phyloP scores from a whole-genome alignment of 1,140 invertebrate genomes.

The Rhizoglyphus robini region DNA sequence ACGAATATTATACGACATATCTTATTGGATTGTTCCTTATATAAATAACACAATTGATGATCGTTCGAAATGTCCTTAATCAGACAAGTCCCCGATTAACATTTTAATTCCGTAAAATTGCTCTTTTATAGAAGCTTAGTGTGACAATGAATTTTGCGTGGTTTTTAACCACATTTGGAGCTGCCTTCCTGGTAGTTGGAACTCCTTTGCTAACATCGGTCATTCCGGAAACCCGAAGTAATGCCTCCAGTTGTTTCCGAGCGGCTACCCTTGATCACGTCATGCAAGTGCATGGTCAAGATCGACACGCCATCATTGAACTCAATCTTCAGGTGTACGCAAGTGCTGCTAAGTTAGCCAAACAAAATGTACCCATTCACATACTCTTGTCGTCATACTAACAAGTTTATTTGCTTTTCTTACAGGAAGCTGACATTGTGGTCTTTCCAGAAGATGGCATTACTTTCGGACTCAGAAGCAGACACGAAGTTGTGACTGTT shows the following conservation, averaged over 20 bases:
- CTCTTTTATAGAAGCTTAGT: too few relatives aligned
- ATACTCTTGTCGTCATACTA: not conserved
- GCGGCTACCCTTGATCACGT: constrained; percentile 21
- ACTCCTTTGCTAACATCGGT: not conserved
- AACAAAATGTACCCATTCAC: not conserved
- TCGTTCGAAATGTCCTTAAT: too few relatives aligned
- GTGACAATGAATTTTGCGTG: not conserved
- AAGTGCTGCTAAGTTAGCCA: constrained; percentile 11
- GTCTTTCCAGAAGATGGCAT: constrained; percentile 62
- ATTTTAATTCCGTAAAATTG: too few relatives aligned
- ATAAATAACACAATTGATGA: too few relatives aligned
- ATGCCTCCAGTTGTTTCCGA: constrained; percentile 17
- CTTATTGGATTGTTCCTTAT: too few relatives aligned
- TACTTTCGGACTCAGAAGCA: not conserved
- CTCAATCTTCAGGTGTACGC: constrained; percentile 17
- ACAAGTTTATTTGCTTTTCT: not conserved
- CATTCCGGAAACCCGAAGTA: not conserved
- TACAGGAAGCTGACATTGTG: constrained; percentile 57
- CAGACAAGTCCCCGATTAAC: too few relatives aligned
- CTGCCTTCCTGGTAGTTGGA: not conserved
- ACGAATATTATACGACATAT: too few relatives aligned
- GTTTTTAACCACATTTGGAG: not conserved
- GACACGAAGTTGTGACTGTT: not conserved
- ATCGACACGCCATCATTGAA: not conserved
- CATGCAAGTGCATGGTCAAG: not conserved